Evolutionary conservation across 2,113 vertebrate genomes (phyloP).

Genomic region (Zeus faber): DNA sequence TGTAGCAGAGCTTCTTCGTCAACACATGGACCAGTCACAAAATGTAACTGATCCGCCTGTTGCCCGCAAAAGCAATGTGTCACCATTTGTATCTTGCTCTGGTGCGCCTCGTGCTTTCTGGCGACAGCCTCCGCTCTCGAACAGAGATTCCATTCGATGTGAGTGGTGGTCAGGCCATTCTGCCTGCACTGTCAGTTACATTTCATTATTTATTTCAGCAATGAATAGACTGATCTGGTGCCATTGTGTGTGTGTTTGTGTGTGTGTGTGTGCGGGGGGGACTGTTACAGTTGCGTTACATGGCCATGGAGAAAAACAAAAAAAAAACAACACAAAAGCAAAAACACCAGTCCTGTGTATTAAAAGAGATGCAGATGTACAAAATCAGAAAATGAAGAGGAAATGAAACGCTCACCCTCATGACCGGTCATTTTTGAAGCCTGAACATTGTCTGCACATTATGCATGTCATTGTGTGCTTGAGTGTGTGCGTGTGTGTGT

Average conservation of each 20-base stretch:
- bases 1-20: too few relatives aligned
- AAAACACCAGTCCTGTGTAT: too few relatives aligned
- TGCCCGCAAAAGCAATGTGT: too few relatives aligned
- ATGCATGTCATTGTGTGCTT: conserved; percentile 8
- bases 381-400: too few relatives aligned
- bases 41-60: too few relatives aligned
- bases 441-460: conserved; percentile 7
- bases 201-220: conserved; percentile 34
- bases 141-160: conserved; percentile 4
- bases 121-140: background rate
- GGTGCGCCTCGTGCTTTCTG: too few relatives aligned
- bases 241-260: too few relatives aligned
- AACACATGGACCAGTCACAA: too few relatives aligned
- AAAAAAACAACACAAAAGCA: conserved; percentile 22
- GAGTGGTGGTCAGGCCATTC: too few relatives aligned
- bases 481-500: conserved; percentile 7
- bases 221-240: conserved; percentile 8
- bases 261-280: too few relatives aligned
- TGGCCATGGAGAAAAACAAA: conserved; percentile 29
- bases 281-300: conserved; percentile 20
- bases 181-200: conserved; percentile 26
- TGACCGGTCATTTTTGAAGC: background rate
- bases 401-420: background rate
- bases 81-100: too few relatives aligned
- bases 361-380: too few relatives aligned